These are phyloP conservation scores for Otus scops DNA, from an alignment of 2,797 vertebrate genomes.

Conservation along the genomic window DNA sequence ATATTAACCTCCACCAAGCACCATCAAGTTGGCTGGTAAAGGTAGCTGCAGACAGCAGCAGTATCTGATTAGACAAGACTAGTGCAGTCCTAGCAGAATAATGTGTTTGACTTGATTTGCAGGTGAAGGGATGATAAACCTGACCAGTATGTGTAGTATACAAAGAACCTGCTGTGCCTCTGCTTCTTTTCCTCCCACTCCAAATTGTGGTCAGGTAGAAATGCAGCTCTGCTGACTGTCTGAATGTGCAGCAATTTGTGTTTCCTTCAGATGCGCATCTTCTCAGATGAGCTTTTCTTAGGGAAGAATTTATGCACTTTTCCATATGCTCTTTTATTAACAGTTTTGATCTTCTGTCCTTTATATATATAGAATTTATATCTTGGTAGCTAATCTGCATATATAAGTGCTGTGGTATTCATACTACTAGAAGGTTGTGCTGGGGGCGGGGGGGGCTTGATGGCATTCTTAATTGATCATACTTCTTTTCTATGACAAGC, in stretches of 20 bases:
- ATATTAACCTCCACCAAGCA: rapidly evolving
- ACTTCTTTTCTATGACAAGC: not conserved
- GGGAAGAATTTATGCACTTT: not conserved
- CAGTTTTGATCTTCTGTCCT: not conserved
- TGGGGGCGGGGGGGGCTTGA: not conserved
- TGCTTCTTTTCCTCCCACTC: not conserved
- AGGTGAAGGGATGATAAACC: not conserved
- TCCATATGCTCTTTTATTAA: not conserved
- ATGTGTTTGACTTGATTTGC: not conserved
- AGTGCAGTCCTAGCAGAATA: not conserved
- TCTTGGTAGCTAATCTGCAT: not conserved
- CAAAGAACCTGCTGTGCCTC: not conserved
- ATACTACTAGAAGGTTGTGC: not conserved
- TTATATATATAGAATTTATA: not conserved
- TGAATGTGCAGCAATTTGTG: not conserved
- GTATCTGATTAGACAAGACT: not conserved
- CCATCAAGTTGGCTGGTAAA: not conserved
- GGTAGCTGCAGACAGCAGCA: not conserved
- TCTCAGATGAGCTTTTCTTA: not conserved
- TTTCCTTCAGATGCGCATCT: not conserved
- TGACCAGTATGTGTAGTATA: not conserved
- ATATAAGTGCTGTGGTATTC: not conserved
- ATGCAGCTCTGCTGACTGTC: not conserved
- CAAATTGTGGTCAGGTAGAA: not conserved
- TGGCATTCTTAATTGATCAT: not conserved